Conservation (phyloP, 1,140 invertebrate genomes). For the Prorops nasuta region DNA sequence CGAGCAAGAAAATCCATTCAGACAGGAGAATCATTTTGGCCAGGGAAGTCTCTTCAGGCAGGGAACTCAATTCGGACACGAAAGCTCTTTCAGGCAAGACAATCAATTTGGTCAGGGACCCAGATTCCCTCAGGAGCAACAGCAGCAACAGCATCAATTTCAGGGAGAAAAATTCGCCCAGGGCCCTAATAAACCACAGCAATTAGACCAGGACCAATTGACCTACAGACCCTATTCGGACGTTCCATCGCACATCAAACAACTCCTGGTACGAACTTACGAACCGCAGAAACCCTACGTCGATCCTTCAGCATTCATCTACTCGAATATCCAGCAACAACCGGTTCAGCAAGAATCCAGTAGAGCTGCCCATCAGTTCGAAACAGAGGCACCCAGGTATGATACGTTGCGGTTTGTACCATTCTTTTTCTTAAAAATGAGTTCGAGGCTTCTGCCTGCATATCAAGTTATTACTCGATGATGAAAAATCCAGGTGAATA, state of each 20-base stretch:
- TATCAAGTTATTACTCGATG: too few species aligned
- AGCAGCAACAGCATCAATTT: slow-evolving; percentile 4
- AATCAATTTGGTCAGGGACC: not conserved
- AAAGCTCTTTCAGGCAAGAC: too few species aligned
- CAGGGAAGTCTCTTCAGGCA: not conserved
- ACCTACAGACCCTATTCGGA: slow-evolving; percentile 40
- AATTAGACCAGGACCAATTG: slow-evolving; percentile 11
- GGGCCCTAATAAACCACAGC: not conserved
- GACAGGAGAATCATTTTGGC: not conserved
- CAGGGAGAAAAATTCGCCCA: not conserved
- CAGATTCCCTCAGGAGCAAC: not conserved
- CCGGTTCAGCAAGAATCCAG: slow-evolving; percentile 10
- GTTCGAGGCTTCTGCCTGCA: too few species aligned
- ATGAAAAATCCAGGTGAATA: too few species aligned
- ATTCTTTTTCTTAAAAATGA: not conserved
- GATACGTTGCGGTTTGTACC: not conserved
- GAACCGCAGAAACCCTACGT: slow-evolving; percentile 40
- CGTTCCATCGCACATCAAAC: slow-evolving; percentile 39
- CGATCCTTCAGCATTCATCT: slow-evolving; percentile 41
- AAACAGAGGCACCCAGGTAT: not conserved
- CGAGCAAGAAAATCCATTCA: not conserved
- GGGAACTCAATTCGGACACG: not conserved
- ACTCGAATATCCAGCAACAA: slow-evolving; percentile 18
- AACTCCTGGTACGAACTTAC: slow-evolving; percentile 39
- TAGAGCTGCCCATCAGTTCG: not conserved